Evolutionary conservation across 2,797 vertebrate species (phyloP), one percentile per base, ranked within the genome.

Genomic region (Dipus sagitta): DNA sequence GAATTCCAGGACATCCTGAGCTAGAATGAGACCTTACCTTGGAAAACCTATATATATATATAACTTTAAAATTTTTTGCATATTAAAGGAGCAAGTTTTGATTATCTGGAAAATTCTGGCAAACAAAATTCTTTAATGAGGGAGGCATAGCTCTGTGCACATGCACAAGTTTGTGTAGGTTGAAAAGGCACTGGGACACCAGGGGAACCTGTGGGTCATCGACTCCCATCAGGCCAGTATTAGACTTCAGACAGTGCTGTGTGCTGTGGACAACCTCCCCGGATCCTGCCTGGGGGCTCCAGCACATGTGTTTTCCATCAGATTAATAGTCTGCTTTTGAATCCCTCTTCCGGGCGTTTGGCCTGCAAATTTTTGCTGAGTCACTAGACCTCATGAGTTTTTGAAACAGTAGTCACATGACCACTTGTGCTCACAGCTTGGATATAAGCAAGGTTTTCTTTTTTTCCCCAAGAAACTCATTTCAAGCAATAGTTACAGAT

Each of bases 271-370:
- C 89, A 93, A 88, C 68, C 32, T 92, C 30, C 81, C 52, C 2
- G 1, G 26, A 9, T 30, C 80, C 12, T 5, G 18, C 13, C 1
- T 62, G 21, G 38, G 23, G n/a, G 52, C 47, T 86, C 64, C 23
- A 78, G 81, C 94, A 94, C 95, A 96, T 89, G 64, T 96, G 96
- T 97, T 97, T 96, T 78, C 38, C 52, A 96, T 97, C 92, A 96
- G 60, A 79, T 38, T 81, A 90, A 88, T 34, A 70, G 65, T 58
- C 90, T 76, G 60, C 62, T 91, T 83, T 90, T 87, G 65, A 95
- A 85, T 74, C 52, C 77, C 88, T 82, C 82, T 97, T 97, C 96
- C 93, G 92, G 94, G 92, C 28, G 6, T 88, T 77, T 85, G 75
- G 78, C n/a, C 90, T 95, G 87, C 34, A 84, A 84, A 86, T 80